Evolutionary conservation across 2,888 invertebrate genomes (phyloP).

Genomic region (Alsophila aescularia): DNA sequence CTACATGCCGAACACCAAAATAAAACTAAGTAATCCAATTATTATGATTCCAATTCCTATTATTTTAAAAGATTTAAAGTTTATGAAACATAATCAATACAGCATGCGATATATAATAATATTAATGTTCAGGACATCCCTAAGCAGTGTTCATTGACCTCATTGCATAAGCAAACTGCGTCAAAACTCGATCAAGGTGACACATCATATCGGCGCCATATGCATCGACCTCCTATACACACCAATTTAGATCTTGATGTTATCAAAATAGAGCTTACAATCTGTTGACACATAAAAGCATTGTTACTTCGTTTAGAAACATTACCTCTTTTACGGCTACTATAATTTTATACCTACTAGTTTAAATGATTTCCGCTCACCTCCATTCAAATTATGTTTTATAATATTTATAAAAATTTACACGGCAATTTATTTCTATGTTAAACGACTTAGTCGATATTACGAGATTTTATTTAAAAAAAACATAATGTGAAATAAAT

Average conservation of each 20-base stretch:
- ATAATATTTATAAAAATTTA: conserved; percentile 27
- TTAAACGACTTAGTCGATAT: conserved; percentile 13
- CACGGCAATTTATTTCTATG: not conserved
- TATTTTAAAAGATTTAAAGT: too few species aligned
- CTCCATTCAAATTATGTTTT: conserved; percentile 17
- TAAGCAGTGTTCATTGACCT: conserved; percentile 60
- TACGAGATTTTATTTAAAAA: not conserved
- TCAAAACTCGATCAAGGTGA: conserved; percentile 79
- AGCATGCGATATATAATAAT: too few species aligned
- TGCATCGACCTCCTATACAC: conserved; percentile 28
- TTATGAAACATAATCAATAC: too few species aligned
- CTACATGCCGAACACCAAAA: too few species aligned
- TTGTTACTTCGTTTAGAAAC: too few species aligned
- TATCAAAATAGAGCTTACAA: conserved; percentile 11
- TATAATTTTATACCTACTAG: not conserved
- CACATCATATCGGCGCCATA: conserved; percentile 49
- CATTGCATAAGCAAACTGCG: conserved; percentile 72
- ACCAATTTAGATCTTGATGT: conserved; percentile 24
- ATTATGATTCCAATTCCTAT: too few species aligned
- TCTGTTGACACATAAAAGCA: conserved; percentile 1
- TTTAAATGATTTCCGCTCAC: conserved; percentile 20
- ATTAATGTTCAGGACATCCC: conserved; percentile 27
- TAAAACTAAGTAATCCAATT: too few species aligned
- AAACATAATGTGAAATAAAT: conserved; percentile 4
- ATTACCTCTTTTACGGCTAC: too few species aligned